Conservation (phyloP, 2,797 vertebrate species). For the Alosa sapidissima region DNA sequence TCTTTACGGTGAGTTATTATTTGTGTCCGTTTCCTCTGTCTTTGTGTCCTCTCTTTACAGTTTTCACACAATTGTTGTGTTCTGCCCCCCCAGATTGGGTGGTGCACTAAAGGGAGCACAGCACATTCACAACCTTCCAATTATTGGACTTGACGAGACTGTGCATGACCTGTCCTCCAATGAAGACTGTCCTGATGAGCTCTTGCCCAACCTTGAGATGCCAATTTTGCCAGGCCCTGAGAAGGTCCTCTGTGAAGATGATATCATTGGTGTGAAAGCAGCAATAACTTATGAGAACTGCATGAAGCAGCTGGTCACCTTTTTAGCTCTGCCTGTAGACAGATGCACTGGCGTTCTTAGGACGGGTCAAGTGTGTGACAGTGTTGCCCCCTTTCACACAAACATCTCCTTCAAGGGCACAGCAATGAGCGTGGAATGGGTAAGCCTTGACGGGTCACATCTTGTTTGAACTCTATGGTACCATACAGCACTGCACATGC, state of each 20-base stretch:
- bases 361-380: background rate
- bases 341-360: background rate
- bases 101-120: background rate
- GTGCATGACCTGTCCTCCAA: background rate
- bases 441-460: background rate
- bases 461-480: background rate
- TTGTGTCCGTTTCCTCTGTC: too few species aligned
- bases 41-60: too few species aligned
- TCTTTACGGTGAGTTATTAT: too few species aligned
- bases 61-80: background rate
- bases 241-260: background rate
- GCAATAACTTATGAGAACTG: background rate
- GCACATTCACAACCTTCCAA: background rate
- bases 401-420: background rate
- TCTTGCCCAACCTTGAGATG: background rate
- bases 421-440: conserved; percentile 11
- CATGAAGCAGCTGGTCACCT: background rate
- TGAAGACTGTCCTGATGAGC: background rate
- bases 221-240: conserved; percentile 3
- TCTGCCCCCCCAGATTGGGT: background rate
- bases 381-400: conserved; percentile 17
- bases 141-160: background rate
- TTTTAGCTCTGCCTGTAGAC: background rate
- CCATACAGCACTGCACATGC: background rate
- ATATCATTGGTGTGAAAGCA: background rate